Percentiles rank a stretch among this genome's conserved stretches.
Evolutionary conservation across 2,888 invertebrate species (phyloP).

Genomic region (Ichneumoninae sp.): DNA sequence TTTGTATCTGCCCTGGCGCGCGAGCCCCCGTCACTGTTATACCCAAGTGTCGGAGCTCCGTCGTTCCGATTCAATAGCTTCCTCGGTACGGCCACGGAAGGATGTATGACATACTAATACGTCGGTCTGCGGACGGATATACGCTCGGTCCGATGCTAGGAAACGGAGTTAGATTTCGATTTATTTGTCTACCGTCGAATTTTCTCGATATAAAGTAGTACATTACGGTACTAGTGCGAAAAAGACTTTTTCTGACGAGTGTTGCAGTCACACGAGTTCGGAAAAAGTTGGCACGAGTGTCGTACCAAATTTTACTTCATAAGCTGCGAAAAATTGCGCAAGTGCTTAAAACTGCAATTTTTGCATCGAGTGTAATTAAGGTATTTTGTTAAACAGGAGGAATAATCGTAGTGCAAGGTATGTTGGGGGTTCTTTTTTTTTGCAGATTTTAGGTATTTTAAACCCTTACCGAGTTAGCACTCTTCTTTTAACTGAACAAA

Average conservation of each 20-base stretch:
- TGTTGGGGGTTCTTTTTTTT: background rate
- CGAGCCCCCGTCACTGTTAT: slow-evolving; percentile 43
- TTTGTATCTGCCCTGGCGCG: slow-evolving; percentile 59
- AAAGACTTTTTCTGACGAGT: no score
- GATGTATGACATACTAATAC: slow-evolving; percentile 13
- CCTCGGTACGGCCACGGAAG: slow-evolving; percentile 4
- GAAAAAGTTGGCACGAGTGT: no score
- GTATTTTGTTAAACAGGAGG: background rate
- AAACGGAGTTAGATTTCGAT: slow-evolving; percentile 46
- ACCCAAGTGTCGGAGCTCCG: slow-evolving; percentile 58
- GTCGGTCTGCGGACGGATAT: slow-evolving; percentile 4
- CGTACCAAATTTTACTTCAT: no score
- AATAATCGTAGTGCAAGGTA: background rate
- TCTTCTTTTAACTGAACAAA: background rate
- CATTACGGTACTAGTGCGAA: background rate
- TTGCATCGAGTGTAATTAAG: no score
- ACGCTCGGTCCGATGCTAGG: background rate
- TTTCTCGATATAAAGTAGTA: background rate
- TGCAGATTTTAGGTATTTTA: background rate
- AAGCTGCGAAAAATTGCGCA: no score
- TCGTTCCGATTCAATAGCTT: slow-evolving; percentile 60
- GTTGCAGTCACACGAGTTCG: no score
- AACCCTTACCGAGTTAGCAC: background rate
- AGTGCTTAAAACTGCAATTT: no score
- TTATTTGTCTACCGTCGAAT: slow-evolving; percentile 44